Conservation (phyloP, 2,113 vertebrate species). For the Dromaius novaehollandiae region DNA sequence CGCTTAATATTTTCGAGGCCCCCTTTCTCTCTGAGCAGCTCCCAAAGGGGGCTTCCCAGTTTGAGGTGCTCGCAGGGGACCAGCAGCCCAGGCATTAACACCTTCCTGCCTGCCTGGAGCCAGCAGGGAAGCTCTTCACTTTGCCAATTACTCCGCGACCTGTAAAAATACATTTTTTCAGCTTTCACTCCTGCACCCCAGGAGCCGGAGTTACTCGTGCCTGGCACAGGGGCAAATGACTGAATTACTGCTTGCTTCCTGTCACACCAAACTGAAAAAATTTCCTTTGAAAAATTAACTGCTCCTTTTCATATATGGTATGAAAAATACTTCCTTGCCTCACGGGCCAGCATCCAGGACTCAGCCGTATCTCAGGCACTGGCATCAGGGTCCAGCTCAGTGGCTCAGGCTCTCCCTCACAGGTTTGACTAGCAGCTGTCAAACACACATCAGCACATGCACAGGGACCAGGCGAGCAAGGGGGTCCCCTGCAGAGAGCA, state of each 20-base stretch:
- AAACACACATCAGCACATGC: fast-evolving
- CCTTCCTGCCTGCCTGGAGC: background rate
- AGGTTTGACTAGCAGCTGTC: fast-evolving
- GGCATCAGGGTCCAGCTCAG: fast-evolving
- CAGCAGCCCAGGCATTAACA: background rate
- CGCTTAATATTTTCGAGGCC: background rate
- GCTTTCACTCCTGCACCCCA: background rate
- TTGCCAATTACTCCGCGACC: background rate
- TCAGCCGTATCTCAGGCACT: background rate
- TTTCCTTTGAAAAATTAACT: background rate
- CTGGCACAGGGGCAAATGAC: background rate
- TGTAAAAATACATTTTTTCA: background rate
- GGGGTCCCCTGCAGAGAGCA: background rate
- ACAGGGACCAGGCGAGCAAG: background rate
- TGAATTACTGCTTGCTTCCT: background rate
- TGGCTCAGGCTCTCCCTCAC: background rate
- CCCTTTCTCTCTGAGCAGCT: background rate
- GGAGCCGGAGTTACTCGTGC: fast-evolving
- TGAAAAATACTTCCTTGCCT: background rate
- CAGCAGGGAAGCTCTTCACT: background rate
- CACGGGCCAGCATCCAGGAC: background rate
- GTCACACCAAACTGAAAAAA: background rate
- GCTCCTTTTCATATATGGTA: background rate
- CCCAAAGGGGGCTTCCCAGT: background rate
- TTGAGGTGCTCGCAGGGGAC: background rate